Evolutionary conservation across 2,888 invertebrate genomes (phyloP).

Genomic region (Didymodactylos carnosus): DNA sequence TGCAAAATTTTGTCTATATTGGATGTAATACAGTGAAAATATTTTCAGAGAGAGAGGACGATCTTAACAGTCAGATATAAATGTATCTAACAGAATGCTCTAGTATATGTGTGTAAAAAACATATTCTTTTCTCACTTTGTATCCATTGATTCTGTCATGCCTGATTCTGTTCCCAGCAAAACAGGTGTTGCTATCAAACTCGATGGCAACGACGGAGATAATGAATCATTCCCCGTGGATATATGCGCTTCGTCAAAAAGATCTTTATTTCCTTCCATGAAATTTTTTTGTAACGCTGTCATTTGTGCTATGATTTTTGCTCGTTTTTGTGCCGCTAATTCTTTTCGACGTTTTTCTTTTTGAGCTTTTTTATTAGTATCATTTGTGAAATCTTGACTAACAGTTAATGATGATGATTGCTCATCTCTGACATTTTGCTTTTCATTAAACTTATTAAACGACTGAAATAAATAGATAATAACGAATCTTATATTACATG

Average conservation of each 20-base stretch:
- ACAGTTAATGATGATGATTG: background rate
- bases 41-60: too few relatives aligned
- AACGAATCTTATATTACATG: too few relatives aligned
- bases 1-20: too few relatives aligned
- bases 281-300: conserved; percentile 7
- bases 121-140: too few relatives aligned
- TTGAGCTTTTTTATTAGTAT: background rate
- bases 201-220: background rate
- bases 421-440: too few relatives aligned
- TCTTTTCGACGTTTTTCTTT: conserved; percentile 11
- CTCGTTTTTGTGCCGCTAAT: conserved; percentile 8
- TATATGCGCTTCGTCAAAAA: background rate
- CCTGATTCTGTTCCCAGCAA: too few relatives aligned
- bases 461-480: background rate
- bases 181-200: background rate
- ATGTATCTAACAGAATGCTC: too few relatives aligned
- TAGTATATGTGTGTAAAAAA: too few relatives aligned
- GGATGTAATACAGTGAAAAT: too few relatives aligned
- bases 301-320: conserved; percentile 12
- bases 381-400: background rate
- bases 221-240: background rate
- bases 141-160: too few relatives aligned
- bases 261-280: conserved; percentile 9
- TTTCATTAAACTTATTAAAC: background rate
- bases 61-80: too few relatives aligned